Base-by-base conservation (phyloP, 2,888 invertebrate genomes). In the Caenorhabditis doughertyi region DNA sequence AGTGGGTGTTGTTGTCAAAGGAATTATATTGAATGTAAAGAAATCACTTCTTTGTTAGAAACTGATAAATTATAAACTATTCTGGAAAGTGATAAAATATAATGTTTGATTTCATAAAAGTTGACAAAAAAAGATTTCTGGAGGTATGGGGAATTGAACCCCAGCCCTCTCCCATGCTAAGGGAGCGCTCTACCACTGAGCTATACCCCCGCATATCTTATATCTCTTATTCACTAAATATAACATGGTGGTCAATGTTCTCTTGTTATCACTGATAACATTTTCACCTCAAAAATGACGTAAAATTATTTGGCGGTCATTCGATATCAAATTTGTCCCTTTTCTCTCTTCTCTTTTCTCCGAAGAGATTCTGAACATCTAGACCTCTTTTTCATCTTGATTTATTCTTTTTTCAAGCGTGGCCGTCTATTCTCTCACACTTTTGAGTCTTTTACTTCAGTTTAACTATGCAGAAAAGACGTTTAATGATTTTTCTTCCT, bases 101-200 rank as follows among this genome's bases (percentile, higher is more conserved):
- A 13, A 16, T 47, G 18, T 47, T 13, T 18, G 18, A 47, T 18
- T 47, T 13, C 13, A 47, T 4, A 47, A 18, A 18, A 3, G n/a
- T 3, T 5, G n/a, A 18, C n/a, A 18, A 18, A 76, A 76, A 76
- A 84, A 56, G 13, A n/a, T 77, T 79, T 73, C 76, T 84, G 84
- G 84, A 84, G 84, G 82, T 84, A 84, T 84, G 80, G 84, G 85
- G 85, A 85, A 85, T 85, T 83, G 85, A 85, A 85, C 84, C 85
- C 85, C 85, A 85, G 86, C 79, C 85, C 81, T 87, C 87, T 87
- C 85, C 83, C 87, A 87, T 87, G 87, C 87, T 86, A 87, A 87
- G 87, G 84, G 87, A 87, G 87, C 87, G 87, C 87, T 87, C 87
- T 87, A 87, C 87, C 87, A 83, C 87, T 87, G 87, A 87, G 85